phyloP scores from a whole-genome alignment of 1,140 invertebrate species.

The Pseudomyrmex concolor region DNA sequence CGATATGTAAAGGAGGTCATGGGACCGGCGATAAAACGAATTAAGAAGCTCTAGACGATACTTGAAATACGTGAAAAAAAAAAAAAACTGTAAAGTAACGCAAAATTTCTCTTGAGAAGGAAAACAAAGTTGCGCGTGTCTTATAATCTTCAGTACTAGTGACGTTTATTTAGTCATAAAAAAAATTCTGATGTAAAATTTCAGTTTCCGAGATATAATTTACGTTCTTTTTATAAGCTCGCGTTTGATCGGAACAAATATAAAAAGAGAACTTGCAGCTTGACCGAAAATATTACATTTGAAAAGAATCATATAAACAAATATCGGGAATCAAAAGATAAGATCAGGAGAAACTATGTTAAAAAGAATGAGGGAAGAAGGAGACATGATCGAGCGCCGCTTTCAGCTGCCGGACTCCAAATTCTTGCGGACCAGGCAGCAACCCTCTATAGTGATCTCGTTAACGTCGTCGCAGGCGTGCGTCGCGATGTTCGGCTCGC shows the following conservation, averaged over 20 bases:
- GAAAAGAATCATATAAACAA: not conserved
- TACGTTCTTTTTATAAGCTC: too few species aligned
- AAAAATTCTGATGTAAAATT: too few species aligned
- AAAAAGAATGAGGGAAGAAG: not conserved
- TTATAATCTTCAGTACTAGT: too few species aligned
- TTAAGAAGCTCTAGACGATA: not conserved
- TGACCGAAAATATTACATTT: too few species aligned
- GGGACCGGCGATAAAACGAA: constrained; percentile 83
- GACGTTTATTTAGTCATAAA: too few species aligned
- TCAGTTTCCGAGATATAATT: too few species aligned
- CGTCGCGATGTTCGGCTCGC: constrained; percentile 5
- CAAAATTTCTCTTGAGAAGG: too few species aligned
- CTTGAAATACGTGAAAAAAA: too few species aligned
- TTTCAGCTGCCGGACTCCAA: not conserved
- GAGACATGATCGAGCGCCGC: not conserved
- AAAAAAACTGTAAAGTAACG: too few species aligned
- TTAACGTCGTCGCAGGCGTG: constrained; percentile 33
- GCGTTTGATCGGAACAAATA: too few species aligned
- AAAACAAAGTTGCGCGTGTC: too few species aligned
- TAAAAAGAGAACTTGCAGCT: too few species aligned
- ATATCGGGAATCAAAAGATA: not conserved
- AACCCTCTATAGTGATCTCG: constrained; percentile 27
- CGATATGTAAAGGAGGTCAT: constrained; percentile 87
- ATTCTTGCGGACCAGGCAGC: constrained; percentile 9
- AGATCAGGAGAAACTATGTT: not conserved